Percentiles rank a stretch among this genome's conserved stretches.
Evolutionary conservation across 1,140 invertebrate species (phyloP).

Genomic region (Drosophila grimshawi): DNA sequence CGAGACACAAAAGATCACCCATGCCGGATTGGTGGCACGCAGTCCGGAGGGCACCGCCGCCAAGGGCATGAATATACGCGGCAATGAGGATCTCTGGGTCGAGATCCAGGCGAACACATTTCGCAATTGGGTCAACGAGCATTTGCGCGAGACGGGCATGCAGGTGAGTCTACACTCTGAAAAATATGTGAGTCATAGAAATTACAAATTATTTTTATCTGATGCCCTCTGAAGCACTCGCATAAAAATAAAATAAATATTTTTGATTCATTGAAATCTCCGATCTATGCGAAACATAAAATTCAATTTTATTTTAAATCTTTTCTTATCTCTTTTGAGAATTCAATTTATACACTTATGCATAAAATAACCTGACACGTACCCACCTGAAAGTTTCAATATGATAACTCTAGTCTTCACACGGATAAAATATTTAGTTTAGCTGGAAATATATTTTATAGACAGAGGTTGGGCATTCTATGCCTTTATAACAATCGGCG

Average conservation of each 20-base stretch:
- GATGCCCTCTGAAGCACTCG: too few species aligned
- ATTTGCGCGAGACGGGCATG: slow-evolving; percentile 89
- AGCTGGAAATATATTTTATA: background rate
- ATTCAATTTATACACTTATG: too few species aligned
- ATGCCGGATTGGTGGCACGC: slow-evolving; percentile 92
- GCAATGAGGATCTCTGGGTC: slow-evolving; percentile 97
- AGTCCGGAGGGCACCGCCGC: slow-evolving; percentile 96
- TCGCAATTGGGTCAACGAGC: slow-evolving; percentile 99
- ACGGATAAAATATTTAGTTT: background rate
- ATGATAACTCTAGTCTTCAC: background rate
- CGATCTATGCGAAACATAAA: too few species aligned
- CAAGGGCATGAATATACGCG: slow-evolving; percentile 96
- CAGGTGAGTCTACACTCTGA: slow-evolving; percentile 85
- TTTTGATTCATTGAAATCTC: too few species aligned
- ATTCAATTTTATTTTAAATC: too few species aligned
- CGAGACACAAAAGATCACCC: slow-evolving; percentile 85
- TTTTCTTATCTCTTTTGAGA: too few species aligned
- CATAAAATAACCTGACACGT: background rate
- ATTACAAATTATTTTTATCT: too few species aligned
- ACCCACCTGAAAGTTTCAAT: too few species aligned
- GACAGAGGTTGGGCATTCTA: background rate
- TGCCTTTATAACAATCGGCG: slow-evolving; percentile 28
- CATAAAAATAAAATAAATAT: too few species aligned
- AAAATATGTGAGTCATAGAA: background rate
- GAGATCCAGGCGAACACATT: slow-evolving; percentile 99